Conservation (phyloP, 2,113 vertebrate species). For the Gymnarchus niloticus region DNA sequence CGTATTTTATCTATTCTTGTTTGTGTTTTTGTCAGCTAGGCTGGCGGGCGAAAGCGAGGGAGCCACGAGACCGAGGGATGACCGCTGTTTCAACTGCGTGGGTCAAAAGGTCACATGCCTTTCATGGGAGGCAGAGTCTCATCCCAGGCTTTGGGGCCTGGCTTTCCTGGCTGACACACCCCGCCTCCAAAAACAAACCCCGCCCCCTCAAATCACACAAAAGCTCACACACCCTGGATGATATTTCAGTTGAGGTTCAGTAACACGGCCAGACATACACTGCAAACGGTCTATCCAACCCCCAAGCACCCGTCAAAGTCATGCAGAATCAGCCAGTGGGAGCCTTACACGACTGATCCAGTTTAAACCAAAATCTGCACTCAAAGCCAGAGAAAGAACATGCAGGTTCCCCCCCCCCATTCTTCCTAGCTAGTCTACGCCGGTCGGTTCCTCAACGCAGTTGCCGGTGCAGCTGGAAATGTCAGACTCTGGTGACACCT, state of each 20-base stretch:
- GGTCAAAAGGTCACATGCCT: constrained; percentile 50
- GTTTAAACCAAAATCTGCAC: constrained; percentile 45
- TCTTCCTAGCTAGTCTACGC: constrained; percentile 40
- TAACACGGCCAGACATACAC: constrained; percentile 35
- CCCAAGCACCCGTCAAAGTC: constrained; percentile 18
- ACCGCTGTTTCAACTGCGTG: constrained; percentile 55
- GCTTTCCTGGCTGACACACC: constrained; percentile 44
- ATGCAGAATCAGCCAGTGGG: constrained; percentile 37
- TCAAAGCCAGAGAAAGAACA: constrained; percentile 43
- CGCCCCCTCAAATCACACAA: constrained; percentile 5
- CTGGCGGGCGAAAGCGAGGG: not conserved
- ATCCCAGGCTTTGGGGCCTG: constrained; percentile 40
- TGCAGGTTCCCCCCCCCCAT: constrained; percentile 34
- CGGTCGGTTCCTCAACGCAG: constrained; percentile 33
- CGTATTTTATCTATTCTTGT: not conserved
- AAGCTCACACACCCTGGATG: not conserved
- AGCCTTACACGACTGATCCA: constrained; percentile 50
- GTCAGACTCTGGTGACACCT: constrained; percentile 20
- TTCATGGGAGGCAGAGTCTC: constrained; percentile 50
- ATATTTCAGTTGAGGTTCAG: too few species aligned
- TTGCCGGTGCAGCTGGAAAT: constrained; percentile 5
- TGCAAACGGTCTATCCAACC: constrained; percentile 19
- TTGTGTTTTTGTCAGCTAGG: constrained; percentile 14
- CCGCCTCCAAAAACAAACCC: constrained; percentile 45
- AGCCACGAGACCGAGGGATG: constrained; percentile 33